These are phyloP conservation scores for Rhyacophila evoluta DNA, from an alignment of 2,888 invertebrate species.

Conservation along the genomic window DNA sequence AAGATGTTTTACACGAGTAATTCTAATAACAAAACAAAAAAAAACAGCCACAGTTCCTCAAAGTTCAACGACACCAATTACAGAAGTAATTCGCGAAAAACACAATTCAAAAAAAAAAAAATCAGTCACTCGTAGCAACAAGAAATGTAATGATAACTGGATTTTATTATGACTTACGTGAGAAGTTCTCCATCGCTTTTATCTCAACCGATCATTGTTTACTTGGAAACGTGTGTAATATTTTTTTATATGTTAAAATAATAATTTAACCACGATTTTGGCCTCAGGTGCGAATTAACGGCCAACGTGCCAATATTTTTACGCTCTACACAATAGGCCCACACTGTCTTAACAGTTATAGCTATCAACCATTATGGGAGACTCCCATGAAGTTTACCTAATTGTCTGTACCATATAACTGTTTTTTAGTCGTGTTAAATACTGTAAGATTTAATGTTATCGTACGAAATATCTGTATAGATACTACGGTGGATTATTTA, in stretches of 20 bases:
- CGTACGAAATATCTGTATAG: no score
- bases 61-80: conserved; percentile 9
- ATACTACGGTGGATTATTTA: no score
- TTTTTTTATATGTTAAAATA: conserved; percentile 17
- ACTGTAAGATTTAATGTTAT: no score
- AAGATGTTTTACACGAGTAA: background rate
- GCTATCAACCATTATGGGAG: no score
- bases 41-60: background rate
- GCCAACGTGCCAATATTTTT: background rate
- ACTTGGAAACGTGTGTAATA: conserved; percentile 17
- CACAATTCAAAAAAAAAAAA: background rate
- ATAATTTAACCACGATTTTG: conserved; percentile 7
- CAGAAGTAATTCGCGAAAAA: background rate
- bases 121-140: conserved; percentile 9
- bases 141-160: background rate
- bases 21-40: background rate
- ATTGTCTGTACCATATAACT: no score
- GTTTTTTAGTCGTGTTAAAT: no score
- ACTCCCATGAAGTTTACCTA: no score
- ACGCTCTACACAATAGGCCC: no score
- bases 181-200: background rate
- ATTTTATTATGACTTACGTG: background rate
- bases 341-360: no score
- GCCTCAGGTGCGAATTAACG: background rate
- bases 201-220: conserved; percentile 12